Evolutionary conservation across 2,113 vertebrate species (phyloP).

Genomic region (Piprites chloris): DNA sequence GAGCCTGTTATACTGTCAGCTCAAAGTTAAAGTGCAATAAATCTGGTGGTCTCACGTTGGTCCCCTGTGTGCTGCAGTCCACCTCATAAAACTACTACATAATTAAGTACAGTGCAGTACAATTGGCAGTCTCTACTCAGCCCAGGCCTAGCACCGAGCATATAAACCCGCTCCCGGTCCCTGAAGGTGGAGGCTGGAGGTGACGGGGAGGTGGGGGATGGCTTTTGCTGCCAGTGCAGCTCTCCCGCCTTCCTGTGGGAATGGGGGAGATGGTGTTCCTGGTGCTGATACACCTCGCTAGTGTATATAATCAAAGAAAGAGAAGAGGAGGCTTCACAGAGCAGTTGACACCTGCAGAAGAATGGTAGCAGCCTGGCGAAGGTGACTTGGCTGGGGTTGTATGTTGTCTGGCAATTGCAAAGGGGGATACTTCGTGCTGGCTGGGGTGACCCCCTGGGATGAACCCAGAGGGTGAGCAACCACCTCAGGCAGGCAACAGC

Average conservation of each 20-base stretch:
- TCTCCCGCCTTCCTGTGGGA: slow-evolving; percentile 15
- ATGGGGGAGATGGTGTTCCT: rapidly evolving
- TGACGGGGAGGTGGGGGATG: background rate
- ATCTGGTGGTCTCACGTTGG: slow-evolving; percentile 62
- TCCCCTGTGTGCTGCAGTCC: slow-evolving; percentile 64
- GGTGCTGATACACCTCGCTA: background rate
- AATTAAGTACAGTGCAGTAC: slow-evolving; percentile 69
- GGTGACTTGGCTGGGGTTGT: background rate
- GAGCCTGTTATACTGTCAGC: slow-evolving; percentile 68
- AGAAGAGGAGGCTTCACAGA: background rate
- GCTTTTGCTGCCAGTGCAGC: background rate
- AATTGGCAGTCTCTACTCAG: slow-evolving; percentile 66
- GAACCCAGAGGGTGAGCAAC: background rate
- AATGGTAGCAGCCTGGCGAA: background rate
- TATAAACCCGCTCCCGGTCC: background rate
- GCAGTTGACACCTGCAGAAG: background rate
- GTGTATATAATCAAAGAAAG: background rate
- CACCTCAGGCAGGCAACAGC: background rate
- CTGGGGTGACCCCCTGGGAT: background rate
- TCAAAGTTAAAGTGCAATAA: slow-evolving; percentile 71
- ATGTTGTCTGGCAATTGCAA: background rate
- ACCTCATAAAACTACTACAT: slow-evolving; percentile 79
- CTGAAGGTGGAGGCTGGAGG: background rate
- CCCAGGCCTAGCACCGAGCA: slow-evolving; percentile 2
- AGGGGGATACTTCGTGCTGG: rapidly evolving